Evolutionary conservation across 2,113 vertebrate genomes (phyloP).

Genomic region (Odobenus rosmarus): DNA sequence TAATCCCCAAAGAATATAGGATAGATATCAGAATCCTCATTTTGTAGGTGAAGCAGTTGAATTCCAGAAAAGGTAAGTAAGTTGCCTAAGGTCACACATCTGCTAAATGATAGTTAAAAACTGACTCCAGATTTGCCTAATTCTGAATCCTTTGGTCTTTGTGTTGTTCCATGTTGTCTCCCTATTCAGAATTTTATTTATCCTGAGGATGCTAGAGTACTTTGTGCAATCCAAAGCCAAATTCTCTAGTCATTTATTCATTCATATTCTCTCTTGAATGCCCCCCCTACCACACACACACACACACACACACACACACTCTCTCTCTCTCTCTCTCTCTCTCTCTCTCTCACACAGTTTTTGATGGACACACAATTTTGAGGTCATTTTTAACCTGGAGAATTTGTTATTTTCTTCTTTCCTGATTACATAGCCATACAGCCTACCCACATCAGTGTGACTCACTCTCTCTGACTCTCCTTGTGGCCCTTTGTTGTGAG

Average conservation of each 20-base stretch:
- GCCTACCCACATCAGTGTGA: not conserved
- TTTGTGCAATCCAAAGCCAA: constrained; percentile 18
- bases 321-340: too few relatives aligned
- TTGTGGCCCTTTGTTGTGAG: constrained; percentile 24
- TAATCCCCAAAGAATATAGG: constrained; percentile 3
- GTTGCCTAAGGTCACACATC: not conserved
- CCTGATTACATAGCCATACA: not conserved
- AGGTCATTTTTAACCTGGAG: not conserved
- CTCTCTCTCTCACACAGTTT: not conserved
- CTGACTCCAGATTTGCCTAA: not conserved
- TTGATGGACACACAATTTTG: not conserved
- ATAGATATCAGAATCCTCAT: not conserved
- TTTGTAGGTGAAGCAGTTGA: constrained; percentile 19
- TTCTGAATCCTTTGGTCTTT: not conserved
- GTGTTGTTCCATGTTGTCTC: not conserved
- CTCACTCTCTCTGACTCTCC: not conserved
- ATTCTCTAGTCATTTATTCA: not conserved
- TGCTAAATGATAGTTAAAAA: not conserved
- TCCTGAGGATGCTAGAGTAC: not conserved
- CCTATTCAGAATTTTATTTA: not conserved
- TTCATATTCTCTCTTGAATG: not conserved
- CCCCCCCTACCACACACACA: too few relatives aligned
- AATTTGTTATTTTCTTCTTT: constrained; percentile 25
- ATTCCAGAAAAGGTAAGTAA: not conserved
- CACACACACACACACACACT: not conserved